These are phyloP conservation scores for Eubasilissa regina DNA, from an alignment of 1,140 invertebrate species.

Conservation along the genomic window DNA sequence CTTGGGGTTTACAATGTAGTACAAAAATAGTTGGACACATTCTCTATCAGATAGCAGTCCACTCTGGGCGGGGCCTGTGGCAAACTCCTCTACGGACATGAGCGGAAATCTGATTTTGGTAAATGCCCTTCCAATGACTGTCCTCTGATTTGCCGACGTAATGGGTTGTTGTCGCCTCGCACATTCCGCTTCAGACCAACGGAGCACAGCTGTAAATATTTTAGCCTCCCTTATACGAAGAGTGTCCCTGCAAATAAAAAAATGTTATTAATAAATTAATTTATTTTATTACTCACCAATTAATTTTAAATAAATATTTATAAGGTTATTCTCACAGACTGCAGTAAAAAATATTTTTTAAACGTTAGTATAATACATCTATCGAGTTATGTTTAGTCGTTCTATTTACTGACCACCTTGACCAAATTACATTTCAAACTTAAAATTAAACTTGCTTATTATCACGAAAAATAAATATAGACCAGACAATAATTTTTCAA, in stretches of 20 bases:
- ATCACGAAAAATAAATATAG: too few species aligned
- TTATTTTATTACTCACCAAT: too few species aligned
- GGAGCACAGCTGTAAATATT: slow-evolving; percentile 82
- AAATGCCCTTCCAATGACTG: slow-evolving; percentile 79
- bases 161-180: slow-evolving; percentile 76
- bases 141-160: slow-evolving; percentile 81
- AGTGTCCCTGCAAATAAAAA: slow-evolving; percentile 76
- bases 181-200: slow-evolving; percentile 89
- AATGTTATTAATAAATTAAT: too few species aligned
- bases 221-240: slow-evolving; percentile 86
- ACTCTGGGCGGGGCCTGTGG: slow-evolving; percentile 83
- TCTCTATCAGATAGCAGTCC: slow-evolving; percentile 84
- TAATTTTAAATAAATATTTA: too few species aligned
- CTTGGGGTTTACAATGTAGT: slow-evolving; percentile 86
- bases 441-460: too few species aligned
- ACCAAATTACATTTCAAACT: too few species aligned
- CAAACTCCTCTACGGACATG: slow-evolving; percentile 92
- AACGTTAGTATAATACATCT: too few species aligned
- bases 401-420: too few species aligned
- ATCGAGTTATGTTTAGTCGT: too few species aligned
- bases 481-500: too few species aligned
- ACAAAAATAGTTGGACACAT: slow-evolving; percentile 84
- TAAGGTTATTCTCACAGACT: too few species aligned
- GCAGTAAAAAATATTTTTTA: too few species aligned
- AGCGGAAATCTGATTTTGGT: slow-evolving; percentile 87